Evolutionary conservation across 2,888 invertebrate species (phyloP).

Genomic region (Xestobium rufovillosum): DNA sequence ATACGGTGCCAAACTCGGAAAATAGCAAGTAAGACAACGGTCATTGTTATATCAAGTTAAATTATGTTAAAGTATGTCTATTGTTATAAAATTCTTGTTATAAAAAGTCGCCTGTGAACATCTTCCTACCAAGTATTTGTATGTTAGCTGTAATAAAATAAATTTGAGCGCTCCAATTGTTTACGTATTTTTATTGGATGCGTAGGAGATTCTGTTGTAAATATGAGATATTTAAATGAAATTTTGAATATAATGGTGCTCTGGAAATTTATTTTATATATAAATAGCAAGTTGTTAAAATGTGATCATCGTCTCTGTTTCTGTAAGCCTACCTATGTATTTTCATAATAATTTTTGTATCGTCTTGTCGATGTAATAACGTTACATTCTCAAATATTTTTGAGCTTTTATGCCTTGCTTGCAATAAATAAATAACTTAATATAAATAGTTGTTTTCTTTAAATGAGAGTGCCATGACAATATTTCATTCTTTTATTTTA

Average conservation of each 20-base stretch:
- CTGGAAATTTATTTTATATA: slow-evolving; percentile 38
- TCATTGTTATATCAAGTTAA: too few species aligned
- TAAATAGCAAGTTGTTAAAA: slow-evolving; percentile 41
- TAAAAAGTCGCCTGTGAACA: slow-evolving; percentile 28
- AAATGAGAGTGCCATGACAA: too few species aligned
- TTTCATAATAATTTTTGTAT: slow-evolving; percentile 32
- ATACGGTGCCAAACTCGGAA: too few species aligned
- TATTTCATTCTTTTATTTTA: too few species aligned
- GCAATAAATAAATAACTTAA: slow-evolving; percentile 34
- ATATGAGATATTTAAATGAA: slow-evolving; percentile 29
- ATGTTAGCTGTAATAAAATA: slow-evolving; percentile 33
- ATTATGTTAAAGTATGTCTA: too few species aligned
- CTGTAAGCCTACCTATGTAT: slow-evolving; percentile 33
- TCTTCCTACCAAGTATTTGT: slow-evolving; percentile 46
- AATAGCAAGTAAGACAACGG: too few species aligned
- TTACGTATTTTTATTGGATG: slow-evolving; percentile 21
- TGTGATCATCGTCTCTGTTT: slow-evolving; percentile 39
- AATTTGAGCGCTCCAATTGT: slow-evolving; percentile 27
- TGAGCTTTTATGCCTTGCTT: slow-evolving; percentile 42
- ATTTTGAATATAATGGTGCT: slow-evolving; percentile 42
- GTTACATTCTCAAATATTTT: slow-evolving; percentile 32
- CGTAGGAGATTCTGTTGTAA: slow-evolving; percentile 23
- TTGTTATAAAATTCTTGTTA: slow-evolving; percentile 1
- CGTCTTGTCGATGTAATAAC: slow-evolving; percentile 31
- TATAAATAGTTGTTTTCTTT: too few species aligned